These are phyloP conservation scores for Drosophila acutilabella DNA, from an alignment of 2,888 invertebrate genomes.

Conservation along the genomic window DNA sequence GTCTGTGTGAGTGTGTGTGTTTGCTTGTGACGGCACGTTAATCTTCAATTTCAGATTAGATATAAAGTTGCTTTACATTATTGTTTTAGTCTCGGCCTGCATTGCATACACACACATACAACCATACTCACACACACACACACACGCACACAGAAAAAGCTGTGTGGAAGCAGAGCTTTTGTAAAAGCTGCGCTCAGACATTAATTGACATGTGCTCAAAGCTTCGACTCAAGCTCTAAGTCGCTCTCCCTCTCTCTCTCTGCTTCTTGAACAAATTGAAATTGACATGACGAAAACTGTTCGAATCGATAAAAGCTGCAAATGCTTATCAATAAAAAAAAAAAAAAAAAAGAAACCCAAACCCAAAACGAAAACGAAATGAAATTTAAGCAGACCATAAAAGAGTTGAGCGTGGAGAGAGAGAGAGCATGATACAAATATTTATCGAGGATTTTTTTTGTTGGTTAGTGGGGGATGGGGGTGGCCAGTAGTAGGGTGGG, in stretches of 20 bases:
- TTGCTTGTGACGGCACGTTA: slow-evolving; percentile 59
- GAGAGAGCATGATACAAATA: slow-evolving; percentile 1
- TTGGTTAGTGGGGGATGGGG: neutral
- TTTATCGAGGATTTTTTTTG: slow-evolving; percentile 40
- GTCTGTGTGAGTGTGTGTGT: slow-evolving; percentile 31
- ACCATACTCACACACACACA: neutral
- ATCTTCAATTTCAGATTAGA: slow-evolving; percentile 84
- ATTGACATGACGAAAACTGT: slow-evolving; percentile 20
- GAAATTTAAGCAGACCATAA: slow-evolving; percentile 9
- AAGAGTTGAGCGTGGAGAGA: neutral
- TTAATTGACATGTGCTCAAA: slow-evolving; percentile 26
- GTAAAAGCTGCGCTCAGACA: slow-evolving; percentile 53
- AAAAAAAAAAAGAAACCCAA: neutral
- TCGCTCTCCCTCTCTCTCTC: neutral
- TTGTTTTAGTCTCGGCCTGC: slow-evolving; percentile 53
- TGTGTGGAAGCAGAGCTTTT: slow-evolving; percentile 19
- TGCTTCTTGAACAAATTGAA: neutral
- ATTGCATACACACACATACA: slow-evolving; percentile 20
- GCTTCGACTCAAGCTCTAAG: slow-evolving; percentile 50
- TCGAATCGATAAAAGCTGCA: slow-evolving; percentile 56
- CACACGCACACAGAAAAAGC: slow-evolving; percentile 1
- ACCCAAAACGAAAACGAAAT: slow-evolving; percentile 8
- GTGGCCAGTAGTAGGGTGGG: neutral
- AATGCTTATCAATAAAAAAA: slow-evolving; percentile 43
- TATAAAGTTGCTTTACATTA: slow-evolving; percentile 74